Conservation (phyloP, 2,113 vertebrate species). For the Heteronetta atricapilla region DNA sequence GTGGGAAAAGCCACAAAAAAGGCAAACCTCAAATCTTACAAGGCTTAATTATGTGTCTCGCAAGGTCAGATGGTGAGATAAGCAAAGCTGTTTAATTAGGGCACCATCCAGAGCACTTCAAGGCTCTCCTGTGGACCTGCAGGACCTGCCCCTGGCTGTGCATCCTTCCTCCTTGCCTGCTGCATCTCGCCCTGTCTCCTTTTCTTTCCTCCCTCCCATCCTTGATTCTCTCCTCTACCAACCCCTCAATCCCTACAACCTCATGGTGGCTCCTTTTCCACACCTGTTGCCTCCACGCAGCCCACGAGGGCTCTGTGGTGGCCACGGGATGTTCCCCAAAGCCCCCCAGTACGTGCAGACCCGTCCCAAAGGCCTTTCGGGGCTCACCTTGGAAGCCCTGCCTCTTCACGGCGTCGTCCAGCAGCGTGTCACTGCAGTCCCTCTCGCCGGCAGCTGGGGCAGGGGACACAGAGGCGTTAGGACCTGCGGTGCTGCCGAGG, state of each 20-base stretch:
- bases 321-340: neutral
- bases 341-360: neutral
- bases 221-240: neutral
- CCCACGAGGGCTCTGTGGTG: accelerated
- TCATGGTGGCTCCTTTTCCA: accelerated
- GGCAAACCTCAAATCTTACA: neutral
- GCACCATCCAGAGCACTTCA: neutral
- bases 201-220: neutral
- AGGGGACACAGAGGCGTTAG: slow-evolving; percentile 33
- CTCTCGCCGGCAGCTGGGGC: slow-evolving; percentile 52
- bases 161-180: neutral
- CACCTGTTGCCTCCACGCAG: accelerated
- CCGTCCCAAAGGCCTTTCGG: neutral
- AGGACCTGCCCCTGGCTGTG: accelerated
- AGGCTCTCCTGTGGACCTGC: neutral
- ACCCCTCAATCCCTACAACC: neutral
- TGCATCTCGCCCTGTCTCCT: neutral
- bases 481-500: neutral
- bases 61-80: neutral
- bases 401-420: slow-evolving; percentile 76
- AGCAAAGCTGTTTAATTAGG: slow-evolving; percentile 11
- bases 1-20: slow-evolving; percentile 25
- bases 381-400: slow-evolving; percentile 81
- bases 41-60: neutral
- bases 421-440: slow-evolving; percentile 71